Conservation (phyloP, 2,888 invertebrate genomes). For the Platynereis dumerilii region DNA sequence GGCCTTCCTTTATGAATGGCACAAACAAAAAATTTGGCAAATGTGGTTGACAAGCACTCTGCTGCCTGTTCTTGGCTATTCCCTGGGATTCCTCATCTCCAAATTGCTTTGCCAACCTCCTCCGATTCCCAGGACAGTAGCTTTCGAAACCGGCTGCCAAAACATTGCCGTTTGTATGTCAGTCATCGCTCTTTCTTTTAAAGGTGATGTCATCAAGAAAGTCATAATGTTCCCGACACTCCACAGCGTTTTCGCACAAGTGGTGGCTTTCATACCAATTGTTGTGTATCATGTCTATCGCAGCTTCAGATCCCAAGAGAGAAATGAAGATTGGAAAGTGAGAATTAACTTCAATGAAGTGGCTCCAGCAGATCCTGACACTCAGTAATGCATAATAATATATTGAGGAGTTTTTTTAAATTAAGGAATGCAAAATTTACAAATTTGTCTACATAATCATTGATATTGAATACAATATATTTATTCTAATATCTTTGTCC, state of each 20-base stretch:
- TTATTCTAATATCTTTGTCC: too few relatives aligned
- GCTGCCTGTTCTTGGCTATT: not conserved
- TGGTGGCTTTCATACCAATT: not conserved
- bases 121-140: not conserved
- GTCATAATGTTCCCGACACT: not conserved
- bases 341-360: too few relatives aligned
- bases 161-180: conserved; percentile 2
- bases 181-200: conserved; percentile 1
- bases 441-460: too few relatives aligned
- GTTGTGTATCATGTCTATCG: too few relatives aligned
- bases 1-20: conserved; percentile 3
- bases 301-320: too few relatives aligned
- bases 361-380: too few relatives aligned
- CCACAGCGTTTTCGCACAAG: not conserved
- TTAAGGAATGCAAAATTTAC: too few relatives aligned
- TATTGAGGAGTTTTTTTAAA: too few relatives aligned
- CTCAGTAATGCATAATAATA: too few relatives aligned
- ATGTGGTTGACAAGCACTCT: not conserved
- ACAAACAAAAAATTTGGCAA: not conserved
- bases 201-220: not conserved
- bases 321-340: too few relatives aligned
- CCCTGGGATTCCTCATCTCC: not conserved
- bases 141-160: conserved; percentile 9
- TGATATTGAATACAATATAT: too few relatives aligned
- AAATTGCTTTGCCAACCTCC: not conserved